Base-by-base conservation (phyloP, 2,888 invertebrate genomes). In the Thera britannica region DNA sequence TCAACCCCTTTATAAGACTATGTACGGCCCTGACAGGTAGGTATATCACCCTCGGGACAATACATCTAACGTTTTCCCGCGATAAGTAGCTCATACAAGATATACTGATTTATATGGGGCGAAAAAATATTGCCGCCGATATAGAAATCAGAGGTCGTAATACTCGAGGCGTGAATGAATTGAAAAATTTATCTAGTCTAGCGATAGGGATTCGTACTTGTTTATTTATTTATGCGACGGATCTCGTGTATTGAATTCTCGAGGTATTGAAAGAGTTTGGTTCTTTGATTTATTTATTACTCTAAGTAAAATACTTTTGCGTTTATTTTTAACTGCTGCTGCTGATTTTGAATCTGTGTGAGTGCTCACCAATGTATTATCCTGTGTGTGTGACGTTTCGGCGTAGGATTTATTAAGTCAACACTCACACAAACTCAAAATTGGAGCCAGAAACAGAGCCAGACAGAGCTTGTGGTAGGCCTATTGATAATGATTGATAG, bases 71-170 rank as follows among this genome's bases (percentile, higher is more conserved):
- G 83, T 85, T 86, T 85, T 84, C 79, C 78, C 80, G 82, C 83
- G 87, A 90, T 89, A 89, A 90, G 89, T 89, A 89, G 83, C 88
- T 85, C 83, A 84, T 86, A 85, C 82, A 81, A 85, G 89, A 88
- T 88, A 87, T 84, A 86, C 85, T 89, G 90, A 90, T 89, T 89
- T 90, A 90, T 90, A 87, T 80, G 83, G 83, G 82, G 77, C 76
- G 78, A 83, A 83, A 86, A 88, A 86, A 85, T 87, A 87, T 83
- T 84, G 81, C 80, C 63, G 65, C 71, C 72, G 77, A 77, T 79
- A 81, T 75, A 77, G 72, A 71, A 76, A 76, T 75, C 74, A 75
- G 71, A 75, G 74, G 76, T 74, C 74, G 74, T 72, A 76, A 76
- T 75, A 75, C 73, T 71, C 71, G 67, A 69, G 71, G 67, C 71